These are phyloP conservation scores for Anisognathus igniventris DNA, from an alignment of 2,797 vertebrate genomes.

Conservation along the genomic window DNA sequence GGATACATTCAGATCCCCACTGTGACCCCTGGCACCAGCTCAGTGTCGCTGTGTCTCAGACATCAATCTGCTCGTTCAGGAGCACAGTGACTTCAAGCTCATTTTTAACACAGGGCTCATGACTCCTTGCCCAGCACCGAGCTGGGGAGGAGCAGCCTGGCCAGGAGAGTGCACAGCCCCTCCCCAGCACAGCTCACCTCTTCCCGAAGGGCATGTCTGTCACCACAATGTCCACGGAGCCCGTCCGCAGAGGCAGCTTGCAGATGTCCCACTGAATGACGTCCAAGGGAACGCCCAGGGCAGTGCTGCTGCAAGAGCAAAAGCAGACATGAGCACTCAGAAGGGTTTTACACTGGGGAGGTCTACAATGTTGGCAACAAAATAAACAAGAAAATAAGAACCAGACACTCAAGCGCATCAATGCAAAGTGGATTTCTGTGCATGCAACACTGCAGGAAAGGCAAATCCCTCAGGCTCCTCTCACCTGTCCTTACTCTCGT, in stretches of 20 bases:
- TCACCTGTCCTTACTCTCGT: constrained; percentile 82
- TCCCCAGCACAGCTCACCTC: constrained; percentile 73
- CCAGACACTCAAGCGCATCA: not conserved
- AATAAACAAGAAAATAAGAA: not conserved
- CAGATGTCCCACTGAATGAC: constrained; percentile 90
- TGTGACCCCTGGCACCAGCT: not conserved
- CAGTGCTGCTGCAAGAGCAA: constrained; percentile 56
- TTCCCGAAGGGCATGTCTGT: constrained; percentile 98
- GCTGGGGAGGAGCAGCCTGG: not conserved
- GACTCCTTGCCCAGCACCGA: not conserved
- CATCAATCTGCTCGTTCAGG: rapidly evolving
- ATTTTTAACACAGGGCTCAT: rapidly evolving
- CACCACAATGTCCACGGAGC: constrained; percentile 88
- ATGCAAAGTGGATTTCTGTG: not conserved
- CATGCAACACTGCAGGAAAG: not conserved
- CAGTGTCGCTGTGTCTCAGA: not conserved
- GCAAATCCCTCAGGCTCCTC: not conserved
- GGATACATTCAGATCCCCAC: not conserved
- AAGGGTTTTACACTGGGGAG: not conserved
- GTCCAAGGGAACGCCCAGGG: constrained; percentile 85
- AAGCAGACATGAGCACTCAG: not conserved
- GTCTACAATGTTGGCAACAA: not conserved
- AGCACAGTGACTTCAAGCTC: not conserved
- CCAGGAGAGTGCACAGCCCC: no score
- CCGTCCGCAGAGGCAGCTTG: constrained; percentile 84